These are phyloP conservation scores for Junco hyemalis DNA, from an alignment of 2,113 vertebrate species.

Conservation along the genomic window DNA sequence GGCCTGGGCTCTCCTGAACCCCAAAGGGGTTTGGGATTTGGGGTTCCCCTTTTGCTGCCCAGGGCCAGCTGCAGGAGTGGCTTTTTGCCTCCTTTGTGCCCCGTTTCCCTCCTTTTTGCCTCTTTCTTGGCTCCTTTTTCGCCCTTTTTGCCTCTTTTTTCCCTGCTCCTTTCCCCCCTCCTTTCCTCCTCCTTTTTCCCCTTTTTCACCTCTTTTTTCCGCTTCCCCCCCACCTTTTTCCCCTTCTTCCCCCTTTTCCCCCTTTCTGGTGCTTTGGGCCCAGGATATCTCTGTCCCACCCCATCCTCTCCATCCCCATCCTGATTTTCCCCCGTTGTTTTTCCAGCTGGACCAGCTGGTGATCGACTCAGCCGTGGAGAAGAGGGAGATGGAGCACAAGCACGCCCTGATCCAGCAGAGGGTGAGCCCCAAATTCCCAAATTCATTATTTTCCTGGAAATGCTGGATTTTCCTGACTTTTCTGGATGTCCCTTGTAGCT, in stretches of 20 bases:
- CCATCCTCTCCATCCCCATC: too few species aligned
- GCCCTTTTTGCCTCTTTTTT: too few species aligned
- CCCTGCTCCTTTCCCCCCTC: too few species aligned
- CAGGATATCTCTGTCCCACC: not conserved
- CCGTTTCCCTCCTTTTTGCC: too few species aligned
- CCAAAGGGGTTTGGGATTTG: too few species aligned
- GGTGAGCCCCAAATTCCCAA: conserved; percentile 71
- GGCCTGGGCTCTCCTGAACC: too few species aligned
- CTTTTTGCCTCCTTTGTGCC: not conserved
- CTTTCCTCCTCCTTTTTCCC: too few species aligned
- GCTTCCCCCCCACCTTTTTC: too few species aligned
- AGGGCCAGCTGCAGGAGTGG: too few species aligned
- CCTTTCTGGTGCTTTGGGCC: too few species aligned
- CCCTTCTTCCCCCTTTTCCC: not conserved
- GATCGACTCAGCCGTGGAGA: conserved; percentile 95
- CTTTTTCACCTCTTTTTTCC: too few species aligned
- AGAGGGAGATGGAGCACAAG: conserved; percentile 97
- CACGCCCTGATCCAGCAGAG: conserved; percentile 94
- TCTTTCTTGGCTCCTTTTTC: fast-evolving
- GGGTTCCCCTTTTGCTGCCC: too few species aligned
- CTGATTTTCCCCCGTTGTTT: not conserved
- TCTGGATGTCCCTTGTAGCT: not conserved
- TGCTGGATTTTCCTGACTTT: not conserved
- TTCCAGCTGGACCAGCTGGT: conserved; percentile 94
- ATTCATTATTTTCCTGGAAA: not conserved